Percentiles rank a stretch among this genome's conserved stretches.
These are phyloP conservation scores for Drosophila bunnanda DNA, from an alignment of 2,888 invertebrate genomes.

Conservation along the genomic window DNA sequence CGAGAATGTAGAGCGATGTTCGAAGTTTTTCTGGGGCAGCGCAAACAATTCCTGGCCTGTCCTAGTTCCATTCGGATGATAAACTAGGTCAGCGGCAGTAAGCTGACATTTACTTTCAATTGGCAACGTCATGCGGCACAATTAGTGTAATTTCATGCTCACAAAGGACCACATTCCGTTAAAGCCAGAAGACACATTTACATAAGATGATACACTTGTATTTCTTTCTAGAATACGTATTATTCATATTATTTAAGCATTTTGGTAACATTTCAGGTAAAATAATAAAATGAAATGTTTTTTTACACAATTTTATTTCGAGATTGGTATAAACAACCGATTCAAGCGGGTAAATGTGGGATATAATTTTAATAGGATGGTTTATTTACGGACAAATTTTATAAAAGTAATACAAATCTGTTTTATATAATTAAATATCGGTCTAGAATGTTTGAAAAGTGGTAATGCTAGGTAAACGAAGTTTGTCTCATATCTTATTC, in stretches of 20 bases:
- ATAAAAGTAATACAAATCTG: not conserved
- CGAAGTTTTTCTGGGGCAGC: constrained; percentile 19
- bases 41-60: constrained; percentile 42
- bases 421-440: not conserved
- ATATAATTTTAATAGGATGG: not conserved
- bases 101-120: constrained; percentile 54
- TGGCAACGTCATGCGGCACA: constrained; percentile 39
- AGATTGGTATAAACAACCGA: not conserved
- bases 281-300: not conserved
- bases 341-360: not conserved
- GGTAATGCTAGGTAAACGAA: not conserved
- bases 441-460: not conserved
- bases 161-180: not conserved
- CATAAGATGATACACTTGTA: not conserved
- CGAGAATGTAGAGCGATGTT: constrained; percentile 14
- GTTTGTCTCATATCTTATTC: not conserved
- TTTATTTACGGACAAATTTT: not conserved
- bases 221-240: not conserved
- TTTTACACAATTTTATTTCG: not conserved
- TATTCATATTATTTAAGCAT: not conserved
- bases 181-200: not conserved
- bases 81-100: constrained; percentile 65
- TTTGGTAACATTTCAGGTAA: not conserved
- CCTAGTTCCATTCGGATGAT: constrained; percentile 48
- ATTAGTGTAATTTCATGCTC: constrained; percentile 12